phyloP scores from a whole-genome alignment of 2,797 vertebrate species.

The Phrynocephalus vlangalii region DNA sequence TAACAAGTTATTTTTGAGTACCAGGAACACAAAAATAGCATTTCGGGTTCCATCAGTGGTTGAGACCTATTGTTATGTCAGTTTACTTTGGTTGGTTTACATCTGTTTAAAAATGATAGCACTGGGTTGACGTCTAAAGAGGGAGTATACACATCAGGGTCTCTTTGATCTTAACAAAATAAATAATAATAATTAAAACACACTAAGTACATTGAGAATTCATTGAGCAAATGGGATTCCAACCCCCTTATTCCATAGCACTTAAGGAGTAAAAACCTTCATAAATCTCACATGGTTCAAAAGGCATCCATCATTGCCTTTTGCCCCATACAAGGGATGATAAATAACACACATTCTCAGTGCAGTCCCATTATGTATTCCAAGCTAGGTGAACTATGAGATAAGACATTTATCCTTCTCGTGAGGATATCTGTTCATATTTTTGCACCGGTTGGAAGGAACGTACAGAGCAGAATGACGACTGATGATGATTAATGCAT shows the following conservation, averaged over 20 bases:
- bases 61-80: not conserved
- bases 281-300: constrained; percentile 72
- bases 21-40: not conserved
- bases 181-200: constrained; percentile 58
- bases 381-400: constrained; percentile 75
- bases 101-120: not conserved
- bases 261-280: constrained; percentile 63
- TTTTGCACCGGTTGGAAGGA: constrained; percentile 66
- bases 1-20: not conserved
- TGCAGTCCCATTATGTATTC: constrained; percentile 67
- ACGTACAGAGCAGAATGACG: constrained; percentile 65
- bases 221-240: constrained; percentile 62
- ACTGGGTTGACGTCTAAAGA: not conserved
- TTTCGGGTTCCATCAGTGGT: not conserved
- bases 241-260: constrained; percentile 62
- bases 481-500: constrained; percentile 81
- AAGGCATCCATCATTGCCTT: constrained; percentile 57
- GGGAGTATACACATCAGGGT: not conserved
- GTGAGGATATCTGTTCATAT: constrained; percentile 67
- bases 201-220: constrained; percentile 68
- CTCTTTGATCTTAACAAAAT: constrained; percentile 50
- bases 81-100: constrained; percentile 7
- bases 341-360: constrained; percentile 67
- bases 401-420: constrained; percentile 72
- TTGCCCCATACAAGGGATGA: constrained; percentile 70